phyloP scores from a whole-genome alignment of 2,888 invertebrate species.

The Deilephila elpenor region DNA sequence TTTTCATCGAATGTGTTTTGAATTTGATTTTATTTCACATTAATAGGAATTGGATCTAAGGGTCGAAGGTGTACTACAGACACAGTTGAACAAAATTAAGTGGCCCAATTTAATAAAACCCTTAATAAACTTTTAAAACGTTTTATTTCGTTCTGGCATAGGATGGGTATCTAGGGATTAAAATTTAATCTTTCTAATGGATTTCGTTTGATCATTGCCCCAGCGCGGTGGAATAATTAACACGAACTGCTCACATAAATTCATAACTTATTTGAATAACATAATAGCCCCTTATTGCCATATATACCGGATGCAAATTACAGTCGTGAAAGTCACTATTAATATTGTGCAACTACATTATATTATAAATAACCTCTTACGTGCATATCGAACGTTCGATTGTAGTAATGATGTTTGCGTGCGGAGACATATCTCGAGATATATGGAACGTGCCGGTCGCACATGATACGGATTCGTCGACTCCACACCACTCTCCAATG shows the following conservation, averaged over 20 bases:
- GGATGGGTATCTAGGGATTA: neutral
- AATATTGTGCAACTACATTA: conserved; percentile 51
- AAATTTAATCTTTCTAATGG: conserved; percentile 5
- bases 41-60: too few species aligned
- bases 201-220: neutral
- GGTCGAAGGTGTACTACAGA: too few species aligned
- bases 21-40: too few species aligned
- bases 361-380: conserved; percentile 52
- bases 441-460: conserved; percentile 46
- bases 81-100: too few species aligned
- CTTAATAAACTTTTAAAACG: neutral
- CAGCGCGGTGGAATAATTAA: neutral
- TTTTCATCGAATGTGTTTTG: too few species aligned
- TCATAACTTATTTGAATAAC: conserved; percentile 26
- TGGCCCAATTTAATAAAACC: too few species aligned
- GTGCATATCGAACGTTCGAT: conserved; percentile 50
- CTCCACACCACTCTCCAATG: conserved; percentile 53
- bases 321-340: conserved; percentile 53
- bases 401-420: conserved; percentile 55
- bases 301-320: conserved; percentile 44
- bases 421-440: conserved; percentile 52
- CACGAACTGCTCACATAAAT: conserved; percentile 21
- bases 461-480: conserved; percentile 60
- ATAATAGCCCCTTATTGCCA: conserved; percentile 29
- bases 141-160: neutral